Percentiles rank a stretch among this genome's conserved stretches.
Evolutionary conservation across 2,888 invertebrate species (phyloP).

Genomic region (Sinelater perroti): DNA sequence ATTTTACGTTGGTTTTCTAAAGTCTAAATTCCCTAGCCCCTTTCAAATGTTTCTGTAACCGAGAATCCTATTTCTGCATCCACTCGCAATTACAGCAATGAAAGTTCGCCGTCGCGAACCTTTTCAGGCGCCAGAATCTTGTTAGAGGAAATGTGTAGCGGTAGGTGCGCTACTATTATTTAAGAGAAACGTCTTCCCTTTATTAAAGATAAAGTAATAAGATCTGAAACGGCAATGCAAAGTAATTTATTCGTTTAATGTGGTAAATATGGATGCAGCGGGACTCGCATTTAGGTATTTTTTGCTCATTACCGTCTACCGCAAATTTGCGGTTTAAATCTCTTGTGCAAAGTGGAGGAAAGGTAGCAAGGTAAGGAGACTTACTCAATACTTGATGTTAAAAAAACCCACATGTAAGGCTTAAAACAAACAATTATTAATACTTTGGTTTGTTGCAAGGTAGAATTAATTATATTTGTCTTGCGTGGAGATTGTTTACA

Average conservation of each 20-base stretch:
- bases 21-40: no score
- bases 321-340: slow-evolving; percentile 21
- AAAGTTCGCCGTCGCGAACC: no score
- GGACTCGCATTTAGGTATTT: slow-evolving; percentile 29
- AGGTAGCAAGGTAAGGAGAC: slow-evolving; percentile 5
- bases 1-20: no score
- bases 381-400: background rate
- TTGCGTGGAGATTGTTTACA: no score
- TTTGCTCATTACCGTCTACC: slow-evolving; percentile 31
- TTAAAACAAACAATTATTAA: background rate
- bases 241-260: slow-evolving; percentile 33
- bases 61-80: no score
- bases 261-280: slow-evolving; percentile 31
- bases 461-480: no score
- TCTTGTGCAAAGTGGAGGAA: slow-evolving; percentile 13
- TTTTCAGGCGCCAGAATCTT: no score
- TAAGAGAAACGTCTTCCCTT: slow-evolving; percentile 22
- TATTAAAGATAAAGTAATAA: slow-evolving; percentile 32
- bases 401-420: background rate
- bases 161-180: slow-evolving; percentile 17
- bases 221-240: slow-evolving; percentile 27
- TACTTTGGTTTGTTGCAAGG: no score
- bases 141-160: slow-evolving; percentile 7
- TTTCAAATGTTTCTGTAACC: no score
- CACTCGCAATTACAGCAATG: no score